Evolutionary conservation across 1,140 invertebrate genomes (phyloP).

Genomic region (Aphaenogaster rudis): DNA sequence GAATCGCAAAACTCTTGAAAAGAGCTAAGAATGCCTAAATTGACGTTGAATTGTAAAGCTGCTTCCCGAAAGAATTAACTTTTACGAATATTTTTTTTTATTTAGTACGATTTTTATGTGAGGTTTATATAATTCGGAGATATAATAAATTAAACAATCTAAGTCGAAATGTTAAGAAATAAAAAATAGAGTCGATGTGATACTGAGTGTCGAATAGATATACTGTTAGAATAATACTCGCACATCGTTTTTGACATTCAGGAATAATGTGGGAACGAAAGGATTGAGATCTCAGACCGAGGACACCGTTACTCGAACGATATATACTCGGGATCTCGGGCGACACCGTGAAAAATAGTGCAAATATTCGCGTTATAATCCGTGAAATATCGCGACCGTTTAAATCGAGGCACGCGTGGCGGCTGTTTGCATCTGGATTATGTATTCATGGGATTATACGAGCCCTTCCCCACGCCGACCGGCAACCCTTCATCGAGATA

Average conservation of each 20-base stretch:
- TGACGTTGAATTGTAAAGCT: not conserved
- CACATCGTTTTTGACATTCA: not conserved
- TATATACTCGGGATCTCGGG: constrained; percentile 17
- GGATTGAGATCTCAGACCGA: constrained; percentile 17
- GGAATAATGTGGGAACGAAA: constrained; percentile 20
- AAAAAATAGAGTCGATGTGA: not conserved
- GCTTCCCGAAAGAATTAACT: not conserved
- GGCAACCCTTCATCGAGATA: constrained; percentile 80
- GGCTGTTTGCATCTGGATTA: constrained; percentile 85
- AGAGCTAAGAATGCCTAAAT: not conserved
- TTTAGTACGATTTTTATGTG: not conserved
- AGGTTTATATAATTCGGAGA: not conserved
- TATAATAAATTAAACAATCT: not conserved
- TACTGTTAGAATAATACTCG: not conserved
- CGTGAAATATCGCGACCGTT: constrained; percentile 86
- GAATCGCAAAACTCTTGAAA: not conserved
- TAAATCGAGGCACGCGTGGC: constrained; percentile 83
- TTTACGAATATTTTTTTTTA: not conserved
- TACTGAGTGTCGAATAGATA: not conserved
- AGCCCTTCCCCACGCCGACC: constrained; percentile 39
- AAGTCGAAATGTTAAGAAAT: not conserved
- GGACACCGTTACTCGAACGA: constrained; percentile 13
- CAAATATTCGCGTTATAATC: constrained; percentile 82
- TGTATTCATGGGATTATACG: constrained; percentile 85
- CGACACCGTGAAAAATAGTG: constrained; percentile 80